phyloP scores from a whole-genome alignment of 2,888 invertebrate genomes.

The Caradrina kadenii region DNA sequence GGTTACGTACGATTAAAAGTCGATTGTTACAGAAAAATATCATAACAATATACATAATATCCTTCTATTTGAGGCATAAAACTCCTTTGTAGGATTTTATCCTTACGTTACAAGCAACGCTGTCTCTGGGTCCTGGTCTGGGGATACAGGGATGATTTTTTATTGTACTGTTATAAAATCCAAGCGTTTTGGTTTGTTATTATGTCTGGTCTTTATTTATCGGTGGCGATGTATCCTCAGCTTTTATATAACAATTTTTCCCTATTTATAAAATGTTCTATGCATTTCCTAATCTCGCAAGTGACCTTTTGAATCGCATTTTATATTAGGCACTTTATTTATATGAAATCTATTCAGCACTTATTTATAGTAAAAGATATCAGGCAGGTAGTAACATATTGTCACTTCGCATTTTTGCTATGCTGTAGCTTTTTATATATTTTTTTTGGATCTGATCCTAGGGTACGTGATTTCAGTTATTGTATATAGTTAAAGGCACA shows the following conservation, averaged over 20 bases:
- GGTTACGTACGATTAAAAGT: too few species aligned
- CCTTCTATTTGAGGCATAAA: too few species aligned
- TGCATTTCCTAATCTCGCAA: constrained; percentile 18
- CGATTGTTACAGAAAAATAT: too few species aligned
- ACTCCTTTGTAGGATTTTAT: not conserved
- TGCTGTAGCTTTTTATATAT: constrained; percentile 27
- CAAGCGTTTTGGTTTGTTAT: not conserved
- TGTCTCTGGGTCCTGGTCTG: not conserved
- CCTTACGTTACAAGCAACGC: not conserved
- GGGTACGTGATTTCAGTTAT: constrained; percentile 32
- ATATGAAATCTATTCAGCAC: not conserved
- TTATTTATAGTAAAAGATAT: not conserved
- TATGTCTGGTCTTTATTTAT: constrained; percentile 10
- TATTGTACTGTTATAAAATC: not conserved
- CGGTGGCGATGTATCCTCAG: not conserved
- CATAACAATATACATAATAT: too few species aligned
- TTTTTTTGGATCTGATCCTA: constrained; percentile 34
- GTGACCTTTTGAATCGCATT: constrained; percentile 25
- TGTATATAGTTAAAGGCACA: constrained; percentile 45
- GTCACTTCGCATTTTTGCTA: constrained; percentile 11
- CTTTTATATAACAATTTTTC: not conserved
- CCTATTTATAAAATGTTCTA: not conserved
- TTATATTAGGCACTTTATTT: constrained; percentile 9
- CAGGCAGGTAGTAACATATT: constrained; percentile 1
- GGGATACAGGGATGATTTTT: not conserved